Evolutionary conservation across 2,113 vertebrate species (phyloP), one percentile per base, ranked within the genome.

Genomic region (Drymodes brunneopygia): DNA sequence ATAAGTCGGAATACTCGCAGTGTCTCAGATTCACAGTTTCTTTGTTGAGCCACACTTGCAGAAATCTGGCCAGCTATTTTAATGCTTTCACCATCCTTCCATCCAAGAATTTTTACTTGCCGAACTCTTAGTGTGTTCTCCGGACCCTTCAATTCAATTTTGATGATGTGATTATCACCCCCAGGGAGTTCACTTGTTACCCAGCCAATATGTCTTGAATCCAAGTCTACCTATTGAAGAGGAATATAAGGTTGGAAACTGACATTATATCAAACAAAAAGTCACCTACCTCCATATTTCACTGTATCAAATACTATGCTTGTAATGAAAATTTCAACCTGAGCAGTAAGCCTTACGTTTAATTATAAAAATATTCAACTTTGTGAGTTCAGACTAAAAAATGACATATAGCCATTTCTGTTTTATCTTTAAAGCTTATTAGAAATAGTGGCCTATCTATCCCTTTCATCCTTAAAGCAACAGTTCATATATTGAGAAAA

Each of bases 121-220:
- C 99, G 98, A 93, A 99, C 99, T 97, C 99, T 98, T 78, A 99
- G 97, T 2, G 99, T 99, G 97, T 99, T 99, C 97, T 99, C 99
- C 8, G 99, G 99, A 53, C 99, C 99, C 85, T 99, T 99, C 96
- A 99, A 97, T 95, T 99, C 99, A 93, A 99, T 99, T 97, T 99
- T 99, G 95, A 99, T 98, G 92, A 99, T 99, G 91, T 99, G 98
- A 96, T 99, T 98, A 95, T 99, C 99, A 42, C 99, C 99, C 13
- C 99, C 99, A 44, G 99, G 99, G 90, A 99, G 99, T 92, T 99
- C 99, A 93, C 99, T 99, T 50, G 99, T 99, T 89, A 99, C 98
- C 99, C 99, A 99, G 95, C 99, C 99, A 97, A 99, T 99, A 95
- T 99, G 99, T 65, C 99, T 99, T 2, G 99, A 99, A 97, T 99